A percentile compares a stretch with the other conserved stretches of the same genome.
phyloP scores from a whole-genome alignment of 1,140 invertebrate genomes.

The Bombus polaris region DNA sequence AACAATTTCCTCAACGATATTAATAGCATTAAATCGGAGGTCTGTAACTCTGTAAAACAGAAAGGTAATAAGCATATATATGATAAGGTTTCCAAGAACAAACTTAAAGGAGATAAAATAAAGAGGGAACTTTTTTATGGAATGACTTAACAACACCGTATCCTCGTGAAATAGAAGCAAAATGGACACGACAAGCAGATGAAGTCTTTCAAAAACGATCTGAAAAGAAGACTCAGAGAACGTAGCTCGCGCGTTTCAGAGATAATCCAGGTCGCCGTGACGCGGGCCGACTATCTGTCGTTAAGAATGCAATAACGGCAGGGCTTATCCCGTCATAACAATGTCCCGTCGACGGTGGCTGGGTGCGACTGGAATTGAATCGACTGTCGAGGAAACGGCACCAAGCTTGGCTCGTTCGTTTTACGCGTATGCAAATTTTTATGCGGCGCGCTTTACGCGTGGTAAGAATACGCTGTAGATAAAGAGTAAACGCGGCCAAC shows the following conservation, averaged over 20 bases:
- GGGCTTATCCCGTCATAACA: constrained; percentile 45
- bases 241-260: background rate
- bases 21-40: background rate
- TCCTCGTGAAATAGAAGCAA: too few species aligned
- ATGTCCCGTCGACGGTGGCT: constrained; percentile 1
- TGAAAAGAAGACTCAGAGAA: background rate
- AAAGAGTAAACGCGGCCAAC: background rate
- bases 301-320: constrained; percentile 57
- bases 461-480: background rate
- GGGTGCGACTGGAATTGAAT: constrained; percentile 35
- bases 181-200: background rate
- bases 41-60: background rate
- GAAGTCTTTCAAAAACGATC: background rate
- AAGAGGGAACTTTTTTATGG: background rate
- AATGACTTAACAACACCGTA: background rate
- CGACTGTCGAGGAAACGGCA: background rate
- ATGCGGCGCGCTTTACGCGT: constrained; percentile 41
- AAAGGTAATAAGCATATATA: background rate
- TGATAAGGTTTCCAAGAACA: too few species aligned
- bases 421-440: constrained; percentile 74
- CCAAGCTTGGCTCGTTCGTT: constrained; percentile 41
- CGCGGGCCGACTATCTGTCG: constrained; percentile 44
- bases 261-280: constrained; percentile 13
- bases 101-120: too few species aligned
- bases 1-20: background rate